Percentiles rank a stretch among this genome's conserved stretches.
Conservation (phyloP, 2,113 vertebrate species). For the Onychorhynchus coronatus region DNA sequence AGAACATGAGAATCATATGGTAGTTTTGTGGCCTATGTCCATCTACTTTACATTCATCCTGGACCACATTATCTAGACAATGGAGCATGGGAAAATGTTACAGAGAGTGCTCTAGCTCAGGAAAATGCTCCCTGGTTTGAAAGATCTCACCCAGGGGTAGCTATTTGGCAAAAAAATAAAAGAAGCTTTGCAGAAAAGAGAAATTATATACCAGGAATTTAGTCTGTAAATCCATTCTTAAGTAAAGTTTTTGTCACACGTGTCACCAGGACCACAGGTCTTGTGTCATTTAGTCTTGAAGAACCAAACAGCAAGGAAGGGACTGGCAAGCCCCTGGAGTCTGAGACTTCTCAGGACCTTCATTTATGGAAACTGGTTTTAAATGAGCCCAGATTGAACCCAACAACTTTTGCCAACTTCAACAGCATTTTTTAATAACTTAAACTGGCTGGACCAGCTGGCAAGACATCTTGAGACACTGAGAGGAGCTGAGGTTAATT, state of each 20-base stretch:
- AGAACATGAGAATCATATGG: not conserved
- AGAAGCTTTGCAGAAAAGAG: not conserved
- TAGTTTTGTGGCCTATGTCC: not conserved
- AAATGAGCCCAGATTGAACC: not conserved
- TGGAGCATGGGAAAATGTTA: not conserved
- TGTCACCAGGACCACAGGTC: not conserved
- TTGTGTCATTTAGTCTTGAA: not conserved
- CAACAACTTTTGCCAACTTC: not conserved
- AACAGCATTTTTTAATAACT: slow-evolving; percentile 12
- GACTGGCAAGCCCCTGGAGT: not conserved
- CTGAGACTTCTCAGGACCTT: not conserved
- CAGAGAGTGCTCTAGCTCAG: not conserved
- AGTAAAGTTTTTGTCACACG: not conserved
- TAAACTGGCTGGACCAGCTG: slow-evolving; percentile 13
- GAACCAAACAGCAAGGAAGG: not conserved
- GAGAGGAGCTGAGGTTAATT: not conserved
- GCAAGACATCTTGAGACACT: not conserved
- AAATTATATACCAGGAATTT: not conserved
- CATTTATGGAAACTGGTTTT: not conserved
- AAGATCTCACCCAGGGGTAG: not conserved
- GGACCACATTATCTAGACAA: not conserved
- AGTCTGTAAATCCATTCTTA: not conserved
- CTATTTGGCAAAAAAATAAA: not conserved
- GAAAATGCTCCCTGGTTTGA: not conserved
- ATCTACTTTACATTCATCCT: not conserved